phyloP scores from a whole-genome alignment of 2,113 vertebrate genomes.

The Amblyopsis rosae region DNA sequence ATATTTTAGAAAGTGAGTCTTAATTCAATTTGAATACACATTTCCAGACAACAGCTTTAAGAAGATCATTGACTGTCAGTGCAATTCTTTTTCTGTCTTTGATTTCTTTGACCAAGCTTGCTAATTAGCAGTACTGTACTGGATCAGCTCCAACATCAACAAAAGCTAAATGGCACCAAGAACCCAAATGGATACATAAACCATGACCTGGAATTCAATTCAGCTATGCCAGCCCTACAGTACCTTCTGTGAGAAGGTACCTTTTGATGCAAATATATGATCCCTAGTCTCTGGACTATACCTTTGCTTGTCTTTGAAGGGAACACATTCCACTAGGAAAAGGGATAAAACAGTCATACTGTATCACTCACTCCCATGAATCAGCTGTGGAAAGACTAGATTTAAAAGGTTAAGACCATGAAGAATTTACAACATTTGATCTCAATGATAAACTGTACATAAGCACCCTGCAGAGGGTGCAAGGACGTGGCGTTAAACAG shows the following conservation, averaged over 20 bases:
- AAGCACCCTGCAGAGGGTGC: not conserved
- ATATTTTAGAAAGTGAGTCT: slow-evolving; percentile 15
- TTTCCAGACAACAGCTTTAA: slow-evolving; percentile 13
- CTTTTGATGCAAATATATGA: not conserved
- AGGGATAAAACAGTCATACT: not conserved
- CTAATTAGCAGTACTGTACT: slow-evolving; percentile 13
- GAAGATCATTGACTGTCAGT: slow-evolving; percentile 19
- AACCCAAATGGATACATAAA: not conserved
- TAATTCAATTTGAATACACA: slow-evolving; percentile 22
- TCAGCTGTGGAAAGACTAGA: slow-evolving; percentile 5
- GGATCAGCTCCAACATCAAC: slow-evolving; percentile 10
- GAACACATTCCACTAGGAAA: slow-evolving; percentile 16
- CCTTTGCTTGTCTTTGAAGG: slow-evolving; percentile 25
- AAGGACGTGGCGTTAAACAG: slow-evolving; percentile 10
- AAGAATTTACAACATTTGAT: slow-evolving; percentile 23
- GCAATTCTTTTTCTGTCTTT: slow-evolving; percentile 18
- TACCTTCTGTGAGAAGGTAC: slow-evolving; percentile 4
- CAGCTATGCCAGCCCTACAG: too few species aligned
- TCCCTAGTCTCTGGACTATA: not conserved
- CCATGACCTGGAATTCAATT: too few species aligned
- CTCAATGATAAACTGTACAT: not conserved
- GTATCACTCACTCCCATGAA: not conserved
- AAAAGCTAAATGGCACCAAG: slow-evolving; percentile 14
- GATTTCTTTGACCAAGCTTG: slow-evolving; percentile 4
- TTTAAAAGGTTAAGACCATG: slow-evolving; percentile 19